Evolutionary conservation across 37 sponge, comb jelly and placozoan species (phyloP).

Genomic region (Spongilla lacustris): DNA sequence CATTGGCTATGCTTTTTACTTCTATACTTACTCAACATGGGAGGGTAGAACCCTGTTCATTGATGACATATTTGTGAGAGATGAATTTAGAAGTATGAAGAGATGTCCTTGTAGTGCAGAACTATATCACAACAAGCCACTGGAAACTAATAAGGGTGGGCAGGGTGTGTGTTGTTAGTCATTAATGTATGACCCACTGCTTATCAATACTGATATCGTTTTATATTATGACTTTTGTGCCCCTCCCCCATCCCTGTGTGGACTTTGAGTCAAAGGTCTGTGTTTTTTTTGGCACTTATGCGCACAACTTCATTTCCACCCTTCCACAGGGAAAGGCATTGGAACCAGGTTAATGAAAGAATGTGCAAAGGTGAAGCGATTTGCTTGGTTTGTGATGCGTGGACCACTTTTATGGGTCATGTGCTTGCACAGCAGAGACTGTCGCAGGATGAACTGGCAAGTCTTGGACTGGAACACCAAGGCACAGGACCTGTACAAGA

Average conservation of each 20-base stretch:
- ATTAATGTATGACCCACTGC: no score
- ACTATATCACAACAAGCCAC: no score
- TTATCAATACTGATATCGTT: no score
- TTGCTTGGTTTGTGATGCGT: neutral
- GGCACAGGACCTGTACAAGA: slow-evolving; percentile 37
- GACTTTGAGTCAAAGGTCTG: no score
- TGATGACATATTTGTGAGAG: slow-evolving; percentile 61
- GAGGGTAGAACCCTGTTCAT: slow-evolving; percentile 38
- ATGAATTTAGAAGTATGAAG: slow-evolving; percentile 45
- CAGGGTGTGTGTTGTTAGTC: no score
- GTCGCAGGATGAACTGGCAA: slow-evolving; percentile 28
- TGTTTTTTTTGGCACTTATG: no score
- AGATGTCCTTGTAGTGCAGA: neutral
- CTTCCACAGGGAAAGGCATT: slow-evolving; percentile 4
- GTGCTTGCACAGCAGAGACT: slow-evolving; percentile 4
- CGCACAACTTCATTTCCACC: neutral
- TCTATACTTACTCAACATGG: slow-evolving; percentile 68
- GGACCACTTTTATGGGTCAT: neutral
- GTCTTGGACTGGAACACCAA: slow-evolving; percentile 64
- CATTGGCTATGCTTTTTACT: slow-evolving; percentile 44
- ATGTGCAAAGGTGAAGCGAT: slow-evolving; percentile 29
- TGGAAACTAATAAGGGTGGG: no score
- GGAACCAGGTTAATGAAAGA: slow-evolving; percentile 32
- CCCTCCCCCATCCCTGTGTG: no score
- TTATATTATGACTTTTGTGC: no score